These are phyloP conservation scores for Pristionchus arcanus DNA, from an alignment of 2,888 invertebrate species.

Conservation along the genomic window DNA sequence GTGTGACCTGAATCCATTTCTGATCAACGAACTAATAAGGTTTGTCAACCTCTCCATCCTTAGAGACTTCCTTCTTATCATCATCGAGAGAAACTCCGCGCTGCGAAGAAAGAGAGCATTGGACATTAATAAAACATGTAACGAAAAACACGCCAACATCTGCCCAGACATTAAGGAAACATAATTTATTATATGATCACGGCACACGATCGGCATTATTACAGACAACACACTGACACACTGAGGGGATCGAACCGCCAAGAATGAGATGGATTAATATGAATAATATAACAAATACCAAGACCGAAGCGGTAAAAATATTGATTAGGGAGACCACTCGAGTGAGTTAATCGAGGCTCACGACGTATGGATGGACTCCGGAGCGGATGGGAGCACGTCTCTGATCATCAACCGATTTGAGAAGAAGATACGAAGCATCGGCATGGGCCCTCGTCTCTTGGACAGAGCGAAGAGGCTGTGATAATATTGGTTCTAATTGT, in stretches of 20 bases:
- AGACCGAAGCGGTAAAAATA: neutral
- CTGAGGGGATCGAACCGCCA: conserved; percentile 7
- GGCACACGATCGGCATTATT: neutral
- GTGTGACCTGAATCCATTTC: neutral
- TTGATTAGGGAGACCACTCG: conserved; percentile 8
- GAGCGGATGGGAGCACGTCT: conserved; percentile 69
- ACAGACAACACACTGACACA: conserved; percentile 17
- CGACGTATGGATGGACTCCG: conserved; percentile 66
- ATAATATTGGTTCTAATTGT: no score
- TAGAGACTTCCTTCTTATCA: conserved; percentile 3
- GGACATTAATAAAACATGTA: neutral
- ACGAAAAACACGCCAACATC: conserved; percentile 23
- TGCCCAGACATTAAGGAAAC: neutral
- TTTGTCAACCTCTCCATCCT: neutral
- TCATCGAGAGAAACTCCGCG: conserved; percentile 35
- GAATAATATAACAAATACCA: neutral
- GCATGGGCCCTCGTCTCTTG: conserved; percentile 29
- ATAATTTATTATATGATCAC: conserved; percentile 11
- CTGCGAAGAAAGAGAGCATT: neutral
- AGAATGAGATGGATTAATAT: neutral
- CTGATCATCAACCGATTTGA: conserved; percentile 52
- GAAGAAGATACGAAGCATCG: conserved; percentile 32
- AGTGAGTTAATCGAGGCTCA: conserved; percentile 66
- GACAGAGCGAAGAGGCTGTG: neutral
- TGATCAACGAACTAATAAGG: neutral